Evolutionary conservation across 2,797 vertebrate genomes (phyloP), one percentile per base, ranked within the genome.

Genomic region (Hippopotamyrus pictus): DNA sequence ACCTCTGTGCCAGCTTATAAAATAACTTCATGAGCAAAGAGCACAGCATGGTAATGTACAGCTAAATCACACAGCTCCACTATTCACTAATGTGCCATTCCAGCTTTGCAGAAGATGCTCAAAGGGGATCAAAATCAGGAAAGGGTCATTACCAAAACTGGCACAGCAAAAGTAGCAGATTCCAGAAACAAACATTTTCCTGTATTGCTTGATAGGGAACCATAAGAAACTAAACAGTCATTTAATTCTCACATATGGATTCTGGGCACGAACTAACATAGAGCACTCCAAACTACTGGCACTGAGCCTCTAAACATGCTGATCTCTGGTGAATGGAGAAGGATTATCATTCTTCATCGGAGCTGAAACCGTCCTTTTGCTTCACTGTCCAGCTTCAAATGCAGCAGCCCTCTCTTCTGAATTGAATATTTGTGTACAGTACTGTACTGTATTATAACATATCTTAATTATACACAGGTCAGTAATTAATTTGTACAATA

Each of bases 351-450:
- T 51, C n/a, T 69, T 53, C 22, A 84, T 37, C 37, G 5, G 46
- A 89, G 84, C 33, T 86, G 59, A 87, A 86, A 22, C 44, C 1
- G 46, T 41, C 50, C 12, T 62, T 65, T 76, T 84, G 69, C 87
- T 90, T 88, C 54, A 84, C 89, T 88, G 87, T 73, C 44, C 50
- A 88, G 86, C 89, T 89, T 89, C 62, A 87, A 82, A 88, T 5
- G 25, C 11, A 14, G 22, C 73, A 62, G 14, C 46, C 44, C 57
- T 8, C 88, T 73, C 25, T 14, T 48, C 7, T 62, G n/a, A 62
- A 59, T 59, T 2, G 54, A 22, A 69, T 62, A 22, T 62, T 62
- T 62, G n/a, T 62, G 57, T 62, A 22, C 57, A 22, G n/a, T 22
- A 62, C n/a, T n/a, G n/a, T 25, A 62, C 57, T 22, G n/a, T 62